Conservation (phyloP, 2,888 invertebrate species). For the Pegoplata infirma region DNA sequence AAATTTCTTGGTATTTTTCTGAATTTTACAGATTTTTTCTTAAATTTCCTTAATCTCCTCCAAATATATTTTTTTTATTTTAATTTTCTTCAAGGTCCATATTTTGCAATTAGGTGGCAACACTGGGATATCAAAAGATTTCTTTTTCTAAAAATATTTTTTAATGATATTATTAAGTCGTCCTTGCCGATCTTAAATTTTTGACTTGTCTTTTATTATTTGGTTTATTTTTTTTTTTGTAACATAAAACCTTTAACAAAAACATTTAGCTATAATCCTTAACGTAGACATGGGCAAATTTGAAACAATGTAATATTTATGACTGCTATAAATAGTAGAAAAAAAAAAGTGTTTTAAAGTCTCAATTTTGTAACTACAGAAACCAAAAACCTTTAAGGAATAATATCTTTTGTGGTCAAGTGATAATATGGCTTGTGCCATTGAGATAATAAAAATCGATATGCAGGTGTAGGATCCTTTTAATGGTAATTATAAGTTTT, state of each 20-base stretch:
- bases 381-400: not conserved
- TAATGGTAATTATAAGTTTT: too few species aligned
- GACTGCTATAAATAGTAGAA: not conserved
- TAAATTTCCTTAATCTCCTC: too few species aligned
- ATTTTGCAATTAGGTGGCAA: too few species aligned
- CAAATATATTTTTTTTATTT: too few species aligned
- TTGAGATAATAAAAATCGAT: too few species aligned
- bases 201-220: not conserved
- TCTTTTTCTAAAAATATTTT: not conserved
- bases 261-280: conserved; percentile 43
- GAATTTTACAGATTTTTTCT: too few species aligned
- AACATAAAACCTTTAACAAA: conserved; percentile 5
- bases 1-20: too few species aligned
- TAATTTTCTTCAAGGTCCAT: too few species aligned
- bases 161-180: too few species aligned
- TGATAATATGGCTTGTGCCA: conserved; percentile 31
- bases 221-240: not conserved
- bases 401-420: conserved; percentile 13
- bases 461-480: too few species aligned
- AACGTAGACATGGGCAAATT: conserved; percentile 29
- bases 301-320: conserved; percentile 5
- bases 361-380: not conserved
- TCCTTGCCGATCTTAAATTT: not conserved
- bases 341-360: not conserved
- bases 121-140: too few species aligned